A percentile compares a stretch with the other conserved stretches of the same genome.
These are phyloP conservation scores for Scytalopus superciliaris DNA, from an alignment of 2,113 vertebrate species.

Conservation along the genomic window DNA sequence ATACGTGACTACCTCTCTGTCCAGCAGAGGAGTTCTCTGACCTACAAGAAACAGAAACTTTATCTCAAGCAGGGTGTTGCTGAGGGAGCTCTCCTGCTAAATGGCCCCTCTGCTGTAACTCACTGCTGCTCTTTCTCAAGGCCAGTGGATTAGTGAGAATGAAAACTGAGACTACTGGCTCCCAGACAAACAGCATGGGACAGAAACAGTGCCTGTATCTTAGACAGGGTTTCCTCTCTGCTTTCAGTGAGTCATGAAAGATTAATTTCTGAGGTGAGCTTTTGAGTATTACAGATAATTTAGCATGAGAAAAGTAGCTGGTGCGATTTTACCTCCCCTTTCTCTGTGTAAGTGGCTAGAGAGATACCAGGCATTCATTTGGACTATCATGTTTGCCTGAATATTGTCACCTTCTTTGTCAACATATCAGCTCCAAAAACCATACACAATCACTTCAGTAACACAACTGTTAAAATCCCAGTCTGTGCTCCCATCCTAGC, in stretches of 20 bases:
- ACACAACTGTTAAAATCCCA: not conserved
- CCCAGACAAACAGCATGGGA: not conserved
- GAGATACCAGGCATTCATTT: not conserved
- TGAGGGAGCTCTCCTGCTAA: not conserved
- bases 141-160: not conserved
- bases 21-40: not conserved
- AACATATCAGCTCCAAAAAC: not conserved
- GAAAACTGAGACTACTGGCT: conserved; percentile 36
- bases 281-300: conserved; percentile 13
- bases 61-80: not conserved
- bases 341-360: not conserved
- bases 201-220: not conserved
- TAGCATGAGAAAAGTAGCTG: not conserved
- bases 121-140: not conserved
- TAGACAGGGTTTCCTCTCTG: conserved; percentile 8
- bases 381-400: not conserved
- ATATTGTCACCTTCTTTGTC: not conserved
- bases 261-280: conserved; percentile 25
- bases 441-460: not conserved
- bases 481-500: not conserved
- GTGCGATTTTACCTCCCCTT: not conserved
- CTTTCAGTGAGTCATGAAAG: conserved; percentile 42
- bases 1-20: not conserved
- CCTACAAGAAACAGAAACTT: conserved; percentile 23
- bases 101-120: not conserved